Base-by-base conservation (phyloP, 2,797 vertebrate species). In the Cuniculus paca region DNA sequence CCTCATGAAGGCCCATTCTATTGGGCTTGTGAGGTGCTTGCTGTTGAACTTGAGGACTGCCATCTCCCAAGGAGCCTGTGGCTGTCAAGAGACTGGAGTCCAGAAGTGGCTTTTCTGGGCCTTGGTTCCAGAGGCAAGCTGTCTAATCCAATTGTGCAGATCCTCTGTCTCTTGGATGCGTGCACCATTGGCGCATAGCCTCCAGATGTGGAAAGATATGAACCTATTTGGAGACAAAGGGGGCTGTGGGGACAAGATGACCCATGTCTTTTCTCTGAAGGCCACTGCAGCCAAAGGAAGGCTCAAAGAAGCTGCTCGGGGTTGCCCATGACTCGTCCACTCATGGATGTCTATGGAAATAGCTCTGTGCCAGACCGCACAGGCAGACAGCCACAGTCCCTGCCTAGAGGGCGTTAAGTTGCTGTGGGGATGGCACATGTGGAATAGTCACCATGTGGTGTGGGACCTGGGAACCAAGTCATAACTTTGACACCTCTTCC, bases 371-470 rank as follows among this genome's bases (percentile, higher is more conserved):
- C 1, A 5, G 17, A 12, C 45, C 14, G 8, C 60, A 4, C 12
- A 56, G 78, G 60, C 19, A 2, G 5, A 12, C 2, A 6, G 22
- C 28, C 9, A 8, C 26, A 0, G 0, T n/a, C 22, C 9, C 54
- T 48, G 39, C 26, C 24, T 28, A 0, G 19, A 26, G 31, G n/a
- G 63, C 16, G 34, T 68, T 26, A 0, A 5, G 0, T 26, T 22
- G 14, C 17, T 1, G 0, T 8, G 14, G 63, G 12, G 42, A 34
- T 58, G 42, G 24, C 36, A 14, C 4, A 6, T 0, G 0, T 60
- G 52, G n/a, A 50, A 11, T 16, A 8, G 80, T 58, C 78, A 17
- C 80, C 3, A 9, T 17, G 13, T 6, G 16, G 24, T 3, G 13
- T 12, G 56, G 50, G 6, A 5, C 75, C 39, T 42, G 22, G 42